Evolutionary conservation across 1,140 invertebrate species (phyloP).

Genomic region (Hesperophylax magnus): DNA sequence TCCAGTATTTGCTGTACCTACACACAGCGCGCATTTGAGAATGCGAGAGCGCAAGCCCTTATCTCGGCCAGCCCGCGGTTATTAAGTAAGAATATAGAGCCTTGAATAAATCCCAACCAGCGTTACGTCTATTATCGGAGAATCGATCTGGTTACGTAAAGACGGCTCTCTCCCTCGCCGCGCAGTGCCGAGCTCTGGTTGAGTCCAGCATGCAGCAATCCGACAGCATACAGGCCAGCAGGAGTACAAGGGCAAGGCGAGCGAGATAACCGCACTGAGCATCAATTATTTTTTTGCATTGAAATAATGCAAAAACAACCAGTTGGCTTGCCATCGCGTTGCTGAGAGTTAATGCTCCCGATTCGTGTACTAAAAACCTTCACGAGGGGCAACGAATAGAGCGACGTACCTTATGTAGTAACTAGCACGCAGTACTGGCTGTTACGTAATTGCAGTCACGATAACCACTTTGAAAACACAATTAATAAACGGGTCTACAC

Average conservation of each 20-base stretch:
- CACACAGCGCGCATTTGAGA: too few species aligned
- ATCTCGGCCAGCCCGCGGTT: neutral
- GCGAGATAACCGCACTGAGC: neutral
- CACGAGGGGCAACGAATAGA: neutral
- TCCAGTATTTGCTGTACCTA: too few species aligned
- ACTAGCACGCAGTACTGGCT: too few species aligned
- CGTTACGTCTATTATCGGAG: constrained; percentile 21
- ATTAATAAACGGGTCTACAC: too few species aligned
- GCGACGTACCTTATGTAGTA: too few species aligned
- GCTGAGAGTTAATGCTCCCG: constrained; percentile 9
- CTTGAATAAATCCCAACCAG: neutral
- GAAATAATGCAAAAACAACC: constrained; percentile 3
- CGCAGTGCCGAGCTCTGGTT: too few species aligned
- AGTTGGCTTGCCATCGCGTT: neutral
- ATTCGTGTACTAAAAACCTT: neutral
- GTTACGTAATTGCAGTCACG: too few species aligned
- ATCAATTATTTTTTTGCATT: neutral
- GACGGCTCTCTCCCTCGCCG: neutral
- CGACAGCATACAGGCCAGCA: too few species aligned
- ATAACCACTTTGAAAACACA: too few species aligned
- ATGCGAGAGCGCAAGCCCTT: too few species aligned
- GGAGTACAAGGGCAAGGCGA: constrained; percentile 21
- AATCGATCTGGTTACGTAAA: constrained; percentile 11
- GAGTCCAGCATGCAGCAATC: too few species aligned
- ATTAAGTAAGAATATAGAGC: neutral